Evolutionary conservation across 2,888 invertebrate species (phyloP), one percentile per base, ranked within the genome.

Genomic region (Penaeus monodon): DNA sequence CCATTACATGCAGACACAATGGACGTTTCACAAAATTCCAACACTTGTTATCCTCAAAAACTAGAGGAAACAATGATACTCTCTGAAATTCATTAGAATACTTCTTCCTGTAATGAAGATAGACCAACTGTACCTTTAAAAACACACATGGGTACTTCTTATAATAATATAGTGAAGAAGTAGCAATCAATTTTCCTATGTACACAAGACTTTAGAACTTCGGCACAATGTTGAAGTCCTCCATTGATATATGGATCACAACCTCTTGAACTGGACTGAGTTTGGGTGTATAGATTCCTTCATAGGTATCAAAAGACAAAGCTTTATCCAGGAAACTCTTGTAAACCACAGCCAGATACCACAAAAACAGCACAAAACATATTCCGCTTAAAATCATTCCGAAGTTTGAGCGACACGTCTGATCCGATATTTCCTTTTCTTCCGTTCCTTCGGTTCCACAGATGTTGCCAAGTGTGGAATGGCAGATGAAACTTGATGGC

Each of bases 361-460:
- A 86, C 20, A 86, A 63, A 64, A 86, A 86, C 10, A 81, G 27
- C 49, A 86, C 33, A 70, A 86, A 86, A 29, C 82, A 86, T 10
- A 86, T 49, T 8, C 12, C 82, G 78, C 82, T 82, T 27, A 82
- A 49, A 24, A 86, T 17, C 63, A 82, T 64, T 24, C 86, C 86
- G 82, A 86, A 82, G 64, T 86, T 78, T 29, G 82, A 86, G 14
- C 70, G 86, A 76, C 86, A 86, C 10, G 81, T 78, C 24, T 86
- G 86, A 57, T 86, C 86, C 14, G 65, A 44, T 14, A 77, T 27
- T 27, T 86, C 81, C 27, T 82, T 82, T 7, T 63, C 44, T 14
- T 83, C 74, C 22, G n/a, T 57, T 14, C 66, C 44, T 44, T 24
- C 7, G 20, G 33, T 44, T 49, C 81, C 70, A 49, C 81, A 81